Evolutionary conservation across 2,888 invertebrate species (phyloP).

Genomic region (Hypolimnas misippus): DNA sequence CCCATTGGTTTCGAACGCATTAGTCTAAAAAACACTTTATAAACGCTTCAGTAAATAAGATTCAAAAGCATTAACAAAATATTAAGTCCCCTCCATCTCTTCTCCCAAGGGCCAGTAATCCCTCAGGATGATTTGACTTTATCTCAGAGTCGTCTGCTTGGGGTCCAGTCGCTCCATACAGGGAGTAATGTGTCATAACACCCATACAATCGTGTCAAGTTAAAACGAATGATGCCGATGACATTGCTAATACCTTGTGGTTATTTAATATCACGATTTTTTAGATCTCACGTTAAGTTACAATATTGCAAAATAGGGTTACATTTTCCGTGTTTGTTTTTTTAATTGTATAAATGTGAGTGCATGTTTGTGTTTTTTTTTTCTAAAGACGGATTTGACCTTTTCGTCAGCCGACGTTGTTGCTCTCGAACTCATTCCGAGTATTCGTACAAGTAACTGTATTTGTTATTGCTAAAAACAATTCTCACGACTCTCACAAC

Average conservation of each 20-base stretch:
- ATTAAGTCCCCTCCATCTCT: slow-evolving; percentile 14
- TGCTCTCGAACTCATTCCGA: background rate
- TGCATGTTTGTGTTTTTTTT: background rate
- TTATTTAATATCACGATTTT: background rate
- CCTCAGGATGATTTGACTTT: slow-evolving; percentile 73
- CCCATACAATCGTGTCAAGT: slow-evolving; percentile 70
- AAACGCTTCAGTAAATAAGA: slow-evolving; percentile 15
- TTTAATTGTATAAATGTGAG: too few species aligned
- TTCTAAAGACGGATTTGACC: background rate
- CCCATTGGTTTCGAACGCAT: background rate
- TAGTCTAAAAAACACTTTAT: background rate
- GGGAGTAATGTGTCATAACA: slow-evolving; percentile 78
- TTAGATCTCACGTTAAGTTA: background rate
- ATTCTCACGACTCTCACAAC: slow-evolving; percentile 76
- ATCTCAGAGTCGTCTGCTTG: slow-evolving; percentile 62
- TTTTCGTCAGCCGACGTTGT: background rate
- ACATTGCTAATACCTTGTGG: slow-evolving; percentile 23
- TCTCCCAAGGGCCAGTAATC: slow-evolving; percentile 44
- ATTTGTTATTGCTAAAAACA: slow-evolving; percentile 26
- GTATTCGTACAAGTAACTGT: slow-evolving; percentile 9
- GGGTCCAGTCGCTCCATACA: slow-evolving; percentile 57
- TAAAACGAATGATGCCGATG: slow-evolving; percentile 33
- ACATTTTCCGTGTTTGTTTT: background rate
- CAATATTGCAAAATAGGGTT: background rate
- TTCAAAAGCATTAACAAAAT: slow-evolving; percentile 28